A percentile compares a stretch with the other conserved stretches of the same genome.
These are phyloP conservation scores for Tenualosa ilisha DNA, from an alignment of 2,797 vertebrate species.

Conservation along the genomic window DNA sequence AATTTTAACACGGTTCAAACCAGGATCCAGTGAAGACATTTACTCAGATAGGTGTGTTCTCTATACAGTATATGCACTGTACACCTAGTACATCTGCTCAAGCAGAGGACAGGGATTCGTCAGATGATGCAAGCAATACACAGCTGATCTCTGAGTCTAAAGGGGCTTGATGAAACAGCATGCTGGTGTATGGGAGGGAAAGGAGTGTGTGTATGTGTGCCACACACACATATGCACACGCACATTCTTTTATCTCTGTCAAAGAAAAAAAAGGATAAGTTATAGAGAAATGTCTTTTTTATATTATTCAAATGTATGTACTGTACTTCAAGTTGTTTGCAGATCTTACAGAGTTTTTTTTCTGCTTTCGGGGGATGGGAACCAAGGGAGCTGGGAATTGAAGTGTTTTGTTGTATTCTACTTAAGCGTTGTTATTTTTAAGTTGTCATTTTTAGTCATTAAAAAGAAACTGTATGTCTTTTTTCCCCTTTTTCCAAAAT, in stretches of 20 bases:
- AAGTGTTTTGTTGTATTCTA: conserved; percentile 38
- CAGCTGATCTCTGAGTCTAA: not conserved
- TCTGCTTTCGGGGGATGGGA: conserved; percentile 20
- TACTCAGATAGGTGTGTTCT: not conserved
- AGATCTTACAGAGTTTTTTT: conserved; percentile 14
- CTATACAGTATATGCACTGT: not conserved
- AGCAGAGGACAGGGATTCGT: conserved; percentile 29
- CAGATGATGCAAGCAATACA: conserved; percentile 32
- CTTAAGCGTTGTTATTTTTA: conserved; percentile 41
- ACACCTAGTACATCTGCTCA: not conserved
- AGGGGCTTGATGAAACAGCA: not conserved
- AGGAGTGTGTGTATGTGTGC: not conserved
- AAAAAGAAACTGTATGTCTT: conserved; percentile 26
- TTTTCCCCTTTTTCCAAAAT: conserved; percentile 46
- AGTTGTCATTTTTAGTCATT: conserved; percentile 47
- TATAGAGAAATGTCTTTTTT: conserved; percentile 43
- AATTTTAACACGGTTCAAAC: not conserved
- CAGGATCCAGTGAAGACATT: not conserved
- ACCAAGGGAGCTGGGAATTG: conserved; percentile 34
- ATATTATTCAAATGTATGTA: conserved; percentile 45
- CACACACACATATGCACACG: conserved; percentile 32
- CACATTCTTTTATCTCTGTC: conserved; percentile 27
- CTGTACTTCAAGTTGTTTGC: conserved; percentile 43
- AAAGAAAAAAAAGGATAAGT: conserved; percentile 37
- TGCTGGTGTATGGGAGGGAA: conserved; percentile 20